Evolutionary conservation across 2,888 invertebrate species (phyloP).

Genomic region (Philaethria dido): DNA sequence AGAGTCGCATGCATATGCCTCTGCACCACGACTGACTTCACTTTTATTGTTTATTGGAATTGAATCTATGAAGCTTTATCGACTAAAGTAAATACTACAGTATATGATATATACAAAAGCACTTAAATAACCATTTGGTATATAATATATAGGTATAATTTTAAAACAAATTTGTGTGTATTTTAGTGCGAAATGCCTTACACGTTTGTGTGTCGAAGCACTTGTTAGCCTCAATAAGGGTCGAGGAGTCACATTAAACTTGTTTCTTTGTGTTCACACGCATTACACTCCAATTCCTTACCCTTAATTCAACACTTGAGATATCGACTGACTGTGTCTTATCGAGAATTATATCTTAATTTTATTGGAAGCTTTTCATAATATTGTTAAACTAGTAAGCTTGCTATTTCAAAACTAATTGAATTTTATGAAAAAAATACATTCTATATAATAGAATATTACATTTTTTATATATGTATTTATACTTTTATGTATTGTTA

Average conservation of each 20-base stretch:
- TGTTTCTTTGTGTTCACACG: conserved; percentile 43
- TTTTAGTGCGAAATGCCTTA: conserved; percentile 31
- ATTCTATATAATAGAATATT: background rate
- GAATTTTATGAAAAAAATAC: background rate
- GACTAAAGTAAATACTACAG: too few species aligned
- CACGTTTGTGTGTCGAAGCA: conserved; percentile 41
- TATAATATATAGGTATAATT: conserved; percentile 10
- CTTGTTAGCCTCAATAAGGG: conserved; percentile 43
- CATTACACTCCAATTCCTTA: conserved; percentile 32
- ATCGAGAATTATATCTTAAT: conserved; percentile 33
- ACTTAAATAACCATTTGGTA: too few species aligned
- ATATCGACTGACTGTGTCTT: conserved; percentile 24
- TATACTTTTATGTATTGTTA: too few species aligned
- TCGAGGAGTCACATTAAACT: conserved; percentile 39
- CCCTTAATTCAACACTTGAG: conserved; percentile 33
- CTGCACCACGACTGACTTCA: too few species aligned
- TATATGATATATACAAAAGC: too few species aligned
- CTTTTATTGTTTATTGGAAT: too few species aligned
- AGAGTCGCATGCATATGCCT: too few species aligned
- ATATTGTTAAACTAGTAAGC: too few species aligned
- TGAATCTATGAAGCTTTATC: background rate
- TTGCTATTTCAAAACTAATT: background rate
- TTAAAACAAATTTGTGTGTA: conserved; percentile 21
- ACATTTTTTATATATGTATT: too few species aligned
- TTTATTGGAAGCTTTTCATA: background rate